Conservation (phyloP, 2,113 vertebrate genomes). For the Pangasianodon hypophthalmus region DNA sequence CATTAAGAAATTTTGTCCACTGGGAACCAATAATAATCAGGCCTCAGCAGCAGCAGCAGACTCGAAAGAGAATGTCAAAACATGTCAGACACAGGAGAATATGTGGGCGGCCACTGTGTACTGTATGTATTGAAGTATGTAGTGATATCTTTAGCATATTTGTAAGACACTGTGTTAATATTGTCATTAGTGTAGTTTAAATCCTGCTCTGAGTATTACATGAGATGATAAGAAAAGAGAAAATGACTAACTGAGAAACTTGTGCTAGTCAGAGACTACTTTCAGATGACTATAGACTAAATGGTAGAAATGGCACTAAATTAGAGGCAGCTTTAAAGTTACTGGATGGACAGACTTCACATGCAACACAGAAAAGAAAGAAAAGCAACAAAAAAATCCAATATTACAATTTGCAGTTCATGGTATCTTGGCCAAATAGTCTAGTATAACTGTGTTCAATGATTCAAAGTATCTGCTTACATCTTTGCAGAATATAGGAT, state of each 20-base stretch:
- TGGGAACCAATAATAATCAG: conserved; percentile 62
- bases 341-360: too few relatives aligned
- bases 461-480: neutral
- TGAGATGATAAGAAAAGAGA: neutral
- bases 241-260: neutral
- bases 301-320: too few relatives aligned
- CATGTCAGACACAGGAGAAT: conserved; percentile 1
- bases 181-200: neutral
- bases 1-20: conserved; percentile 64
- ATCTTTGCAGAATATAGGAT: neutral
- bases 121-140: conserved; percentile 3
- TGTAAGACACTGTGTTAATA: neutral
- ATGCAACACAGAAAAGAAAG: neutral
- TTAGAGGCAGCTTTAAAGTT: neutral
- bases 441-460: neutral
- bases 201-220: neutral
- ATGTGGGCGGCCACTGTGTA: conserved; percentile 3
- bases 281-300: neutral
- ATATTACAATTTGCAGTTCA: neutral
- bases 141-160: neutral
- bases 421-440: neutral
- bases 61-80: conserved; percentile 38
- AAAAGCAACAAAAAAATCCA: neutral
- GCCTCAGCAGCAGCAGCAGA: conserved; percentile 55
- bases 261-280: neutral